A percentile compares a stretch with the other conserved stretches of the same genome.
Evolutionary conservation across 1,140 invertebrate genomes (phyloP).

Genomic region (Zelostemma sp.): DNA sequence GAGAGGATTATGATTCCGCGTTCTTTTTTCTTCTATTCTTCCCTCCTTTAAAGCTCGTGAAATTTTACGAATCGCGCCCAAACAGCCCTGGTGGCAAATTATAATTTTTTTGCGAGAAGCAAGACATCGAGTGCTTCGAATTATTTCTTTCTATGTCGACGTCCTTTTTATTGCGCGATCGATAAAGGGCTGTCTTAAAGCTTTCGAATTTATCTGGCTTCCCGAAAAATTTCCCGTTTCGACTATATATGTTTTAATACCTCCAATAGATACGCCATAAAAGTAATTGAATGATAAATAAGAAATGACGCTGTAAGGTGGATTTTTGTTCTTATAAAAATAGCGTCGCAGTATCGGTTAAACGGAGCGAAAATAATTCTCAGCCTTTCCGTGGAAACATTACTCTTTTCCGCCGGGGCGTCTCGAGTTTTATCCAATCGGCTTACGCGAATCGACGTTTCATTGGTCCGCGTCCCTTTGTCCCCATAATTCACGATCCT

Average conservation of each 20-base stretch:
- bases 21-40: too few species aligned
- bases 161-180: neutral
- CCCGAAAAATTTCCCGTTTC: neutral
- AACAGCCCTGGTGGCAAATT: too few species aligned
- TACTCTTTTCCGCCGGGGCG: constrained; percentile 32
- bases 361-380: constrained; percentile 31
- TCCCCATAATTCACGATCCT: constrained; percentile 34
- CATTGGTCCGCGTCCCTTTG: constrained; percentile 27
- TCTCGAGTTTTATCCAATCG: constrained; percentile 32
- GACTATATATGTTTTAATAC: neutral
- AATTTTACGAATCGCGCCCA: too few species aligned
- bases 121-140: too few species aligned
- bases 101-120: too few species aligned
- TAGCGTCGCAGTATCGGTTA: constrained; percentile 26
- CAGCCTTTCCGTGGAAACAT: constrained; percentile 18
- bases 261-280: neutral
- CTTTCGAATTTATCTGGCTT: neutral
- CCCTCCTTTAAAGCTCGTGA: too few species aligned
- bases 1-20: too few species aligned
- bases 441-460: constrained; percentile 35
- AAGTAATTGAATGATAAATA: constrained; percentile 9
- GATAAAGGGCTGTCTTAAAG: neutral
- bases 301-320: constrained; percentile 8
- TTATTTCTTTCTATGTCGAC: too few species aligned
- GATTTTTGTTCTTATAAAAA: constrained; percentile 23